A percentile compares a stretch with the other conserved stretches of the same genome.
Conservation (phyloP, 2,113 vertebrate genomes). For the Nanorana parkeri region DNA sequence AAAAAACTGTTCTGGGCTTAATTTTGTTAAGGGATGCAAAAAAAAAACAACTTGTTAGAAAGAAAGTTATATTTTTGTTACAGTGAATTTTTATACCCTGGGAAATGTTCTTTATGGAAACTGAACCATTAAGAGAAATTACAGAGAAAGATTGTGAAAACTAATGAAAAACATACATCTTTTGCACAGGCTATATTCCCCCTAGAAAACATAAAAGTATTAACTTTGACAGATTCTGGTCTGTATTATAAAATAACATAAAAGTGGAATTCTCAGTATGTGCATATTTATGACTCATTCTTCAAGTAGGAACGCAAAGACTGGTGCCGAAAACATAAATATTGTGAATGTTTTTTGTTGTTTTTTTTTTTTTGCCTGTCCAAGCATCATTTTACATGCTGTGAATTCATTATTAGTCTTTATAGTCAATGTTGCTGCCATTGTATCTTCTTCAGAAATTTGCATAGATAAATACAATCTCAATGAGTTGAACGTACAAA, state of each 20-base stretch:
- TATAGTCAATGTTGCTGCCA: slow-evolving; percentile 11
- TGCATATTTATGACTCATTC: slow-evolving; percentile 51
- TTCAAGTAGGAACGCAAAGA: slow-evolving; percentile 54
- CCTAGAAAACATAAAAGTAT: slow-evolving; percentile 66
- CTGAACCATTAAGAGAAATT: slow-evolving; percentile 74
- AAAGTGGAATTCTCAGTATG: slow-evolving; percentile 57
- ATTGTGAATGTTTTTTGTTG: too few species aligned
- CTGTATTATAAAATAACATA: slow-evolving; percentile 62
- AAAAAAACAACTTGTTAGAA: slow-evolving; percentile 47
- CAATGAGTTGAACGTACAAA: background rate
- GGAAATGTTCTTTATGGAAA: slow-evolving; percentile 71
- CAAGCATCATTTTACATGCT: slow-evolving; percentile 37
- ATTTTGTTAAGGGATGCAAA: background rate
- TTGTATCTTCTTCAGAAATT: slow-evolving; percentile 38
- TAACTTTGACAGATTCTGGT: slow-evolving; percentile 66
- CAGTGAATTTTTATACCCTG: slow-evolving; percentile 51
- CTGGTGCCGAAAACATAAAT: slow-evolving; percentile 43
- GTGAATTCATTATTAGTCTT: slow-evolving; percentile 49
- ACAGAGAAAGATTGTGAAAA: slow-evolving; percentile 67
- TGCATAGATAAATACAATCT: slow-evolving; percentile 41
- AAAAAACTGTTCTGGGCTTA: too few species aligned
- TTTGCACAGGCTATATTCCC: slow-evolving; percentile 62
- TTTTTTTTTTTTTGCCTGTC: slow-evolving; percentile 46
- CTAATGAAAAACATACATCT: slow-evolving; percentile 73
- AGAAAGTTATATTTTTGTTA: slow-evolving; percentile 53